Conservation (phyloP, 2,113 vertebrate genomes). For the Engystomops pustulosus region DNA sequence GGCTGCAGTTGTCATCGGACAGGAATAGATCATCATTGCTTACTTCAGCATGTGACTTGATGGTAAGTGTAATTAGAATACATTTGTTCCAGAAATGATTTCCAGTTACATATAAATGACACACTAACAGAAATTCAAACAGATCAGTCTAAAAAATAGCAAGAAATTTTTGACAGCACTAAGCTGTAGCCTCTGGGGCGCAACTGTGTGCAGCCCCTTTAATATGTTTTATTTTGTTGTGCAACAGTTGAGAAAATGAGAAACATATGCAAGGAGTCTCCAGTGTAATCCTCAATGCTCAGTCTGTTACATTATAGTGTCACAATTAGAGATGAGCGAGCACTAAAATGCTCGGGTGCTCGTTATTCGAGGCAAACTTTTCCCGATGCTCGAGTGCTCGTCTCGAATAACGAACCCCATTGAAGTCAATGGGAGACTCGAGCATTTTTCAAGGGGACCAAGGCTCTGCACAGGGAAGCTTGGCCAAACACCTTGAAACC, state of each 20-base stretch:
- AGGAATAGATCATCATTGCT: too few species aligned
- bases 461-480: too few species aligned
- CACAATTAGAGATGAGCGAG: too few species aligned
- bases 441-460: too few species aligned
- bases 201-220: not conserved
- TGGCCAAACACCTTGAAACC: too few species aligned
- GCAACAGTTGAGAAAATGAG: constrained; percentile 4
- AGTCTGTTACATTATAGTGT: constrained; percentile 5
- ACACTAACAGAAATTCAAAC: not conserved
- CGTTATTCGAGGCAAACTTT: too few species aligned
- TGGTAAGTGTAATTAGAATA: not conserved
- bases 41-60: not conserved
- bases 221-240: not conserved
- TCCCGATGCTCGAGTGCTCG: too few species aligned
- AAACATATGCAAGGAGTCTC: constrained; percentile 3
- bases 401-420: too few species aligned
- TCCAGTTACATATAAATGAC: not conserved
- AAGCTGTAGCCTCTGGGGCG: not conserved
- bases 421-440: too few species aligned
- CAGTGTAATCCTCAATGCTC: not conserved
- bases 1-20: too few species aligned
- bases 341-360: too few species aligned
- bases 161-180: not conserved
- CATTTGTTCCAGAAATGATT: not conserved
- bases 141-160: not conserved